Base-by-base conservation (phyloP, 2,797 vertebrate species). In the Acanthurus tractus region DNA sequence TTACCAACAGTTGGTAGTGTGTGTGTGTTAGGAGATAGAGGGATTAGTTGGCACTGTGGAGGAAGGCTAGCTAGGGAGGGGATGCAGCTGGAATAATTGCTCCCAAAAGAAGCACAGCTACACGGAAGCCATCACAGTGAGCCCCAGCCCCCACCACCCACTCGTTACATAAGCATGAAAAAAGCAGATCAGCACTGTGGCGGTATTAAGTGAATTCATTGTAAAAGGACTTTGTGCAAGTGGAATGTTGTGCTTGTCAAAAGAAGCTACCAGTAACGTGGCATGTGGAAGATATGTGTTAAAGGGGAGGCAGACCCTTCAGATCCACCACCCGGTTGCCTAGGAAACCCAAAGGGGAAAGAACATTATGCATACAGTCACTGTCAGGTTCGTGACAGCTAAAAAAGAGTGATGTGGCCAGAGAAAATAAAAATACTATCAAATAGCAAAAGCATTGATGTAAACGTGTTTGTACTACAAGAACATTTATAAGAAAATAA, bases 61-160 rank as follows among this genome's bases (percentile, higher is more conserved):
- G 89, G 89, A 89, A 79, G 79, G 25, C 52, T 77, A 11, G 53
- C 75, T 70, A 74, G 81, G 75, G 85, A 90, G 78, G 81, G 79
- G 81, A 82, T 86, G 69, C 84, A 92, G 89, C 88, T 81, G 85
- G 77, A 90, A 86, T 93, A 92, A 92, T 91, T 63, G 2, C 77
- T 89, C 79, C 78, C 84, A 74, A 76, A 79, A 91, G 89, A 88
- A 78, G 62, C 84, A 68, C 55, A 74, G 86, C 88, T 81, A 87
- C 87, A 91, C 71, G 82, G 86, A 82, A 78, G 77, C 61, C 87
- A 82, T 88, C 65, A 50, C 79, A 38, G 76, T 81, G 55, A 84
- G 69, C 54, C 66, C 40, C 48, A 63, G 80, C 90, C 92, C 88
- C 90, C 92, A 87, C 92, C 91, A 93, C 91, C 93, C 90, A 93